These are phyloP conservation scores for Spilogale gracilis DNA, from an alignment of 2,113 vertebrate genomes.

Conservation along the genomic window DNA sequence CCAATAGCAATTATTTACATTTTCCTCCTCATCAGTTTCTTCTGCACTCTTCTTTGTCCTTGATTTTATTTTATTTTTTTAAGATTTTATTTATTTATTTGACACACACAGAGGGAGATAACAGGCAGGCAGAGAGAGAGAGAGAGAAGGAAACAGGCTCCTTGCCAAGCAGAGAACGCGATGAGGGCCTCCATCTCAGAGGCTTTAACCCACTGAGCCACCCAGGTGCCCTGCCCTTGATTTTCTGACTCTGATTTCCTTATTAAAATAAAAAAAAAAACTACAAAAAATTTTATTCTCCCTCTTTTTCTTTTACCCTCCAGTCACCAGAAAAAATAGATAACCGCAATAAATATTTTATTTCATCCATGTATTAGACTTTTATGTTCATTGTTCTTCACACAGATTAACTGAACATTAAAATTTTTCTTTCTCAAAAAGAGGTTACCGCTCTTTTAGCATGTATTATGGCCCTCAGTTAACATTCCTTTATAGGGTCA, in stretches of 20 bases:
- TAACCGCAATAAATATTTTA: constrained; percentile 14
- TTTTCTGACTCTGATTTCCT: background rate
- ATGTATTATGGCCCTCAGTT: background rate
- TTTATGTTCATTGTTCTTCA: background rate
- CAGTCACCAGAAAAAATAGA: background rate
- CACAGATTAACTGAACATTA: background rate
- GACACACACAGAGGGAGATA: too few species aligned
- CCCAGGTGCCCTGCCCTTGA: background rate
- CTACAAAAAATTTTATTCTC: background rate
- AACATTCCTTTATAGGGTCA: background rate
- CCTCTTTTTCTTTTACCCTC: background rate
- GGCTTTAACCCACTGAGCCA: too few species aligned
- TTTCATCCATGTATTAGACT: background rate
- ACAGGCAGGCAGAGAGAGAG: too few species aligned
- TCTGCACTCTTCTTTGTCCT: background rate
- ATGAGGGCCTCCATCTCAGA: too few species aligned
- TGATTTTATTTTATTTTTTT: background rate
- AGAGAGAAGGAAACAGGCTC: too few species aligned
- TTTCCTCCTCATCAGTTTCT: background rate
- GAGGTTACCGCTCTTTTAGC: background rate
- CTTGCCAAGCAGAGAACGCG: too few species aligned
- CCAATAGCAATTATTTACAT: background rate
- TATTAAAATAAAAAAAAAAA: background rate
- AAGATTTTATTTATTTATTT: too few species aligned
- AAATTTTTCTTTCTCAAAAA: background rate